A percentile compares a stretch with the other conserved stretches of the same genome.
Conservation (phyloP, 2,888 invertebrate species). For the Zootermopsis nevadensis region DNA sequence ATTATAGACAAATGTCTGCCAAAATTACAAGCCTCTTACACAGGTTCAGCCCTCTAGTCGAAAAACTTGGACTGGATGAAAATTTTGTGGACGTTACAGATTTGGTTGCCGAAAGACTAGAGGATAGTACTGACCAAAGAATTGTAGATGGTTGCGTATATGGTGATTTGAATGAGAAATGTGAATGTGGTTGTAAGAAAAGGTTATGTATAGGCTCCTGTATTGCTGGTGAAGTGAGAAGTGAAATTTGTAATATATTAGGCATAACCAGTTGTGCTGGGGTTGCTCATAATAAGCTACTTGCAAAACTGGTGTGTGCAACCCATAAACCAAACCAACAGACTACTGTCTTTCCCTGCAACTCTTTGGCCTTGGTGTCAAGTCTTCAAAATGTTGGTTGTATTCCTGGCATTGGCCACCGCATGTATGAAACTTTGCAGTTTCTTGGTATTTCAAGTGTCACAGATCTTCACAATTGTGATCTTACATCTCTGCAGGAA, state of each 20-base stretch:
- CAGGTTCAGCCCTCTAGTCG: conserved; percentile 78
- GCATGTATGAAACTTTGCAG: conserved; percentile 73
- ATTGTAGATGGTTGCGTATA: conserved; percentile 49
- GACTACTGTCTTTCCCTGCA: conserved; percentile 79
- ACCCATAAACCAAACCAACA: conserved; percentile 84
- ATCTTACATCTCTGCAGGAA: conserved; percentile 61
- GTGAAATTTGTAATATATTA: conserved; percentile 74
- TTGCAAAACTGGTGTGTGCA: conserved; percentile 76
- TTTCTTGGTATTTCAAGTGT: conserved; percentile 75
- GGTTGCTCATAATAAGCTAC: conserved; percentile 83
- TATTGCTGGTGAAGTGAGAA: conserved; percentile 81
- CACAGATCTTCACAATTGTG: conserved; percentile 67
- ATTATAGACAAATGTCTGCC: conserved; percentile 82
- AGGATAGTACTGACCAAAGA: conserved; percentile 53
- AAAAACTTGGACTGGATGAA: conserved; percentile 87
- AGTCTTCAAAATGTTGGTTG: conserved; percentile 71
- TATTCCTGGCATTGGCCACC: conserved; percentile 82
- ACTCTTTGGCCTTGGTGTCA: conserved; percentile 73
- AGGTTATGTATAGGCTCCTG: conserved; percentile 70
- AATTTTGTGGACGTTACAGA: conserved; percentile 85
- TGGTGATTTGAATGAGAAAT: conserved; percentile 57
- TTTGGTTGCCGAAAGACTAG: conserved; percentile 62
- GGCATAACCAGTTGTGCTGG: conserved; percentile 86
- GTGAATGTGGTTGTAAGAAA: conserved; percentile 51
- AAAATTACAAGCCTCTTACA: conserved; percentile 79